These are phyloP conservation scores for Naja naja DNA, from an alignment of 2,113 vertebrate species.

Conservation along the genomic window DNA sequence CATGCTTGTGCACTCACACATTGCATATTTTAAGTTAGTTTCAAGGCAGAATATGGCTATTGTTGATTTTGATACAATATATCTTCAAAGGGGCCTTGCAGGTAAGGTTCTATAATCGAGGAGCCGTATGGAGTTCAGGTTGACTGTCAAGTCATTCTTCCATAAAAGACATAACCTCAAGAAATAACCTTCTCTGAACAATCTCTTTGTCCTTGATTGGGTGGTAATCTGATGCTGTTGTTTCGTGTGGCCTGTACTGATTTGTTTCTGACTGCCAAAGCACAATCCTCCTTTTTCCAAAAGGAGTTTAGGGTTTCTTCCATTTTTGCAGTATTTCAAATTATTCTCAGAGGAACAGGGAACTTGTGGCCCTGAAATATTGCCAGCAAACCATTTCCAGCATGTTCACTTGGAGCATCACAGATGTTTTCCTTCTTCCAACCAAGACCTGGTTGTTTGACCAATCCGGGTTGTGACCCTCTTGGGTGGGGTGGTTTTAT, in stretches of 20 bases:
- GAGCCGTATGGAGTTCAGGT: neutral
- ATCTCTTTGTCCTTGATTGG: conserved; percentile 8
- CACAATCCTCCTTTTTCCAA: conserved; percentile 17
- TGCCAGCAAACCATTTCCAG: neutral
- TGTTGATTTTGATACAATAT: neutral
- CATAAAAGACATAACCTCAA: neutral
- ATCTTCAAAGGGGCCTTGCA: fast-evolving
- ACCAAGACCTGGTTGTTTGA: too few species aligned
- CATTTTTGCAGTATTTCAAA: conserved; percentile 20
- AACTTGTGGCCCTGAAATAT: neutral
- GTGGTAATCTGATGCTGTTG: neutral
- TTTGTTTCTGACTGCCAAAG: neutral
- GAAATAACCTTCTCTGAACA: neutral
- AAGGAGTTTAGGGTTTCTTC: neutral
- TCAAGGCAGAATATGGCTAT: neutral
- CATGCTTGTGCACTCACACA: neutral
- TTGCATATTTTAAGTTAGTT: neutral
- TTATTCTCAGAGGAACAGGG: neutral
- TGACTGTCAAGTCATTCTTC: neutral
- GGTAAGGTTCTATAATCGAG: fast-evolving
- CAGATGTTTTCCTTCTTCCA: too few species aligned
- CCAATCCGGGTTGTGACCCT: too few species aligned
- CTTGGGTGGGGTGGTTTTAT: too few species aligned
- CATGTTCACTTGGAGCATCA: neutral
- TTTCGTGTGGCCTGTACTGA: fast-evolving